Evolutionary conservation across 2,113 vertebrate genomes (phyloP).

Genomic region (Psephotus haematonotus): DNA sequence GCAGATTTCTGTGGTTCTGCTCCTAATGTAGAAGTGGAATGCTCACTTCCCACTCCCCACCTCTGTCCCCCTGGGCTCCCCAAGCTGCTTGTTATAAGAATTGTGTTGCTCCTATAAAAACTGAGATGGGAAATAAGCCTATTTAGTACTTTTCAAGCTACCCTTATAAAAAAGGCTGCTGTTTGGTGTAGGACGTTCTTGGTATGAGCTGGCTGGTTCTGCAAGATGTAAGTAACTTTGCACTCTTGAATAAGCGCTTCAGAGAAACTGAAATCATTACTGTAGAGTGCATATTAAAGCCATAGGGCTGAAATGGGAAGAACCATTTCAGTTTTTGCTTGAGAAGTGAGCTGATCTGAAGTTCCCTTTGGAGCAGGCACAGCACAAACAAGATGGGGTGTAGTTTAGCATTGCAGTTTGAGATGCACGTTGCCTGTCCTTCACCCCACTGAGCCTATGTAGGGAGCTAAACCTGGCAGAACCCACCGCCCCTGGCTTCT

Average conservation of each 20-base stretch:
- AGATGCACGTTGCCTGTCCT: fast-evolving
- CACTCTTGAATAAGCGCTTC: background rate
- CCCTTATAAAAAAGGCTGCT: background rate
- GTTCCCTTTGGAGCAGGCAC: background rate
- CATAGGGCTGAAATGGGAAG: background rate
- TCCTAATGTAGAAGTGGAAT: constrained; percentile 24
- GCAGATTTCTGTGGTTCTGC: background rate
- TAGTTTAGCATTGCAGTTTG: background rate
- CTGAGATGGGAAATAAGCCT: background rate
- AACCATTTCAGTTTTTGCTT: background rate
- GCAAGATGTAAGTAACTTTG: background rate
- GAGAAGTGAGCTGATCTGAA: background rate
- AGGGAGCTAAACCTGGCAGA: background rate
- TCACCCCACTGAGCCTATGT: background rate
- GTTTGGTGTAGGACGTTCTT: background rate
- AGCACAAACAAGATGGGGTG: background rate
- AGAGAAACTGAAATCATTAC: background rate
- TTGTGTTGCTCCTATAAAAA: background rate
- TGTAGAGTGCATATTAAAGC: background rate
- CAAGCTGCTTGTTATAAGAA: background rate
- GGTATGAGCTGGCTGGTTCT: background rate
- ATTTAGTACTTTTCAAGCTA: background rate
- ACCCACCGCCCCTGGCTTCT: background rate
- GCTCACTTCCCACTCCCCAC: constrained; percentile 4
- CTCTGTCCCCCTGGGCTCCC: background rate